Evolutionary conservation across 2,888 invertebrate species (phyloP), one percentile per base, ranked within the genome.

Genomic region (Ptychoptera albimana): DNA sequence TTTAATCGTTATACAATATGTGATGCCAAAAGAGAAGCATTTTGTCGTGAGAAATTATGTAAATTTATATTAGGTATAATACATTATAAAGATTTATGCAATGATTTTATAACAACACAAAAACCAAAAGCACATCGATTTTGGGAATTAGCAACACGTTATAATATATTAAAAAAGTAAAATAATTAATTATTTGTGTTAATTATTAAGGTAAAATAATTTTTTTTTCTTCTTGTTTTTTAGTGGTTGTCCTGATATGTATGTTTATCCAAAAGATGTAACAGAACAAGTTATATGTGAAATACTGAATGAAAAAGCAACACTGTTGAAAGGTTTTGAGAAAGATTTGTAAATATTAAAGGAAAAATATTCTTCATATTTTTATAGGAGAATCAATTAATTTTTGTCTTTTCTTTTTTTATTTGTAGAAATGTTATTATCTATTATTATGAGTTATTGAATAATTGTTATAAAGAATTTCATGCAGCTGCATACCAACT

Each of bases 261-360:
- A 34, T n/a, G 12, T 42, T 11, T 42, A 42, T 34, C 34, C 42
- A 5, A 34, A 42, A 35, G n/a, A 35, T 12, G 13, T 42, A 13
- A 35, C 42, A 1, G 34, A 42, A 12, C 34, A 42, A 30, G 42
- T 42, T n/a, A 14, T 23, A 34, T 34, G 42, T 16, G 35, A 42
- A 35, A 42, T 42, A 1, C 34, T 35, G 7, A 42, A 35, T 35
- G 42, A 42, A 23, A 23, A 23, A 7, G 23, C 7, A 23, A 3
- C 3, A 23, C 23, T 23, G 4, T 7, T 23, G 23, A 23, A 23
- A 23, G 23, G 23, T 23, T 23, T 23, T 23, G 23, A 7, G 3
- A 23, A 23, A 23, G 23, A 3, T 23, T 7, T 23, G 23, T 23
- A 23, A 23, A 7, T 23, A 23, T 7, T 23, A 23, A n/a, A n/a